Conservation (phyloP, 2,888 invertebrate species). For the Lasioglossum villosulum region DNA sequence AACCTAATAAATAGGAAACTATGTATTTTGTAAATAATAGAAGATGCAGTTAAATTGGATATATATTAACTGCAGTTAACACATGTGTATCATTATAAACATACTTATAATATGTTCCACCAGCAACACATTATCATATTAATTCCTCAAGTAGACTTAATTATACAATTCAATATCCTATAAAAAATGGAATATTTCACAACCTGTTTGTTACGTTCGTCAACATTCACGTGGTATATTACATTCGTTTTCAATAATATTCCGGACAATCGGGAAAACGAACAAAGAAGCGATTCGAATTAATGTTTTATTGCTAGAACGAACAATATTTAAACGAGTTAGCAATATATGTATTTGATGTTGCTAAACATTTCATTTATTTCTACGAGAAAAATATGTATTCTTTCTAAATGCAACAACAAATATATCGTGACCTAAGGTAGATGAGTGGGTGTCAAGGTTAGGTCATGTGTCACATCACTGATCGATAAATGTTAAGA, state of each 20-base stretch:
- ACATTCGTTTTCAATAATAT: conserved; percentile 29
- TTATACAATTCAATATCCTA: not conserved
- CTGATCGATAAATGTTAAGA: conserved; percentile 76
- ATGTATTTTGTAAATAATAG: not conserved
- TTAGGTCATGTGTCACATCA: conserved; percentile 78
- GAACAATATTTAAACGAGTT: not conserved
- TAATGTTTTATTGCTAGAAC: not conserved
- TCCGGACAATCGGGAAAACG: conserved; percentile 1
- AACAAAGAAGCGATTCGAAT: not conserved
- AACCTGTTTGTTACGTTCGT: not conserved
- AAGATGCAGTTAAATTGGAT: not conserved
- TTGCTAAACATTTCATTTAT: not conserved
- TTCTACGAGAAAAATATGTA: not conserved
- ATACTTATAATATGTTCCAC: not conserved
- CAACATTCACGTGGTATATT: conserved; percentile 36
- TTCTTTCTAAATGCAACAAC: conserved; percentile 7
- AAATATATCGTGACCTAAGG: conserved; percentile 37
- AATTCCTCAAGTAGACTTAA: not conserved
- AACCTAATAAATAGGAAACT: not conserved
- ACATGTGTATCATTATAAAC: not conserved
- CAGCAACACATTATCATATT: not conserved
- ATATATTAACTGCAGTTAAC: not conserved
- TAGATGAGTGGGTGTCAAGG: conserved; percentile 74
- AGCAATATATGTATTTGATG: too few species aligned
- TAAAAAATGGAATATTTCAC: not conserved